Conservation (phyloP, 2,113 vertebrate genomes). For the Dicrurus megarhynchus region DNA sequence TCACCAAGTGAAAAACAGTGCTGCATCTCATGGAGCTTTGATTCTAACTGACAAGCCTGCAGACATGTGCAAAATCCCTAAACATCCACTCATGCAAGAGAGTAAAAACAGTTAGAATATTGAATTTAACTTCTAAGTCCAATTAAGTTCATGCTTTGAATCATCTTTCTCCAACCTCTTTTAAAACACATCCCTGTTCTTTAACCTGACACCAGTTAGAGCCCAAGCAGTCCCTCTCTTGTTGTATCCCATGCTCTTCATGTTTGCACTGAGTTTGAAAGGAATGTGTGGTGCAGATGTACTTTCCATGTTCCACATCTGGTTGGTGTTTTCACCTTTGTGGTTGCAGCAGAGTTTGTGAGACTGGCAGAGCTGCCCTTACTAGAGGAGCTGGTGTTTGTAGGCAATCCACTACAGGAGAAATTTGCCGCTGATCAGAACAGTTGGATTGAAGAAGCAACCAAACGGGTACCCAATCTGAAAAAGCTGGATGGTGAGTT, state of each 20-base stretch:
- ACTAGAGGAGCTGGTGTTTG: conserved; percentile 91
- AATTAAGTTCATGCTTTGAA: neutral
- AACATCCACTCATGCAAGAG: neutral
- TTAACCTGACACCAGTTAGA: neutral
- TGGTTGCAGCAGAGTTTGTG: conserved; percentile 84
- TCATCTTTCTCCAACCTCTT: neutral
- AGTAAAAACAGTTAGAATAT: neutral
- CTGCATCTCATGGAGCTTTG: neutral
- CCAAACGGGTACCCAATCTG: conserved; percentile 85
- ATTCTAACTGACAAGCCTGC: neutral
- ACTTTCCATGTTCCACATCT: neutral
- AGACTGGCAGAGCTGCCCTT: conserved; percentile 87
- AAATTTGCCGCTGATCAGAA: conserved; percentile 81
- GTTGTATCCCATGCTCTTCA: neutral
- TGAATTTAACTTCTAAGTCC: neutral
- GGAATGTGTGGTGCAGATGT: neutral
- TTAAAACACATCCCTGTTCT: neutral
- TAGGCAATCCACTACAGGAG: conserved; percentile 94
- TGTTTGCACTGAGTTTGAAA: neutral
- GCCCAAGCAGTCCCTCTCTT: neutral
- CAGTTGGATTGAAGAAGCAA: conserved; percentile 91
- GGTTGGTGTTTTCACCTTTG: conserved; percentile 40
- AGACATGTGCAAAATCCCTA: neutral
- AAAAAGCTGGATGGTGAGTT: conserved; percentile 92
- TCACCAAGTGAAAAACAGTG: neutral